Base-by-base conservation (phyloP, 2,113 vertebrate species). In the Coregonus clupeaformis region DNA sequence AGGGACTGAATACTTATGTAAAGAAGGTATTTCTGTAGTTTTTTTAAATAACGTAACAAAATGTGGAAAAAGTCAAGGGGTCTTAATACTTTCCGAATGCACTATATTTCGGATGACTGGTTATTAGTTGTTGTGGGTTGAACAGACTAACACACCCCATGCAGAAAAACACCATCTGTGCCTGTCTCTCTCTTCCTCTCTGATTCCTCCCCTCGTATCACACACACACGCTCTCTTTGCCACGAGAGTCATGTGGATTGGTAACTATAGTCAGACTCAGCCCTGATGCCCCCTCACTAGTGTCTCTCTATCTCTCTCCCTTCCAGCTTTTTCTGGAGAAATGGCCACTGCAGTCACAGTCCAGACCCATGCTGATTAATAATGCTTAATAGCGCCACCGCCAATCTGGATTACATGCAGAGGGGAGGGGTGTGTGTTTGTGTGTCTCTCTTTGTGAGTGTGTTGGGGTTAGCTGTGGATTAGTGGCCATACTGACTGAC, bases 351-450 rank as follows among this genome's bases (percentile, higher is more conserved):
- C 68, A 4, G 68, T 49, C 75, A 36, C 68, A 5, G 68, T 63
- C 75, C 69, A 66, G 45, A 9, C n/a, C n/a, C 20, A 11, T 62
- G 66, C 45, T 29, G 60, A 32, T 77, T 69, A 77, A 65, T 59
- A 72, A 52, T 69, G 55, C 47, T 77, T 69, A 77, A 65, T 59
- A 72, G 64, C 75, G 55, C 47, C 25, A 42, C 30, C 60, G 20
- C 30, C 60, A 77, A 77, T 72, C 75, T 22, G 27, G 59, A 59
- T 72, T 77, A 66, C 45, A 27, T 68, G 36, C 14, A 68, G 67
- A 68, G 67, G 59, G 64, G 4, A 22, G 24, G 24, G 27, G 27
- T 27, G 27, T 27, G 1, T 27, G 27, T 27, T 27, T 1, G 27
- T 32, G 3, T 32, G 27, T 25, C 4, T 5, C 5, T 32, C 25